Evolutionary conservation across 2,888 invertebrate genomes (phyloP).

Genomic region (Acanthosepion lycidas): DNA sequence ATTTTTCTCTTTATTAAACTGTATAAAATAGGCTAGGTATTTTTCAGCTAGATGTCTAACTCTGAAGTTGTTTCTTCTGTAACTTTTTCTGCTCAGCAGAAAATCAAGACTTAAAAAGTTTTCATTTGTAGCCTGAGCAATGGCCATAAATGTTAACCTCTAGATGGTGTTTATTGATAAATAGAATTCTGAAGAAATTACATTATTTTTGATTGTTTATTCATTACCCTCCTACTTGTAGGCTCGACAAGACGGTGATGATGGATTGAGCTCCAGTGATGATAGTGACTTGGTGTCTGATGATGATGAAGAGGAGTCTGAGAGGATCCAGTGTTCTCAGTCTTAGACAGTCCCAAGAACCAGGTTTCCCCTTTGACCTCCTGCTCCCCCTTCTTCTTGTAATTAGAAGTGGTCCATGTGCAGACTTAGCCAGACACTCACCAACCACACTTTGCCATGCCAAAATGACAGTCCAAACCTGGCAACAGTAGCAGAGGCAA

Average conservation of each 20-base stretch:
- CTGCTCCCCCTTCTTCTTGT: background rate
- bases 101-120: no score
- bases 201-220: background rate
- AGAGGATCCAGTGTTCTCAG: constrained; percentile 68
- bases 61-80: no score
- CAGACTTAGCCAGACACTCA: constrained; percentile 23
- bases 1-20: no score
- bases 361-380: background rate
- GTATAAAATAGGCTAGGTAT: no score
- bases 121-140: no score
- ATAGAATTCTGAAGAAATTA: background rate
- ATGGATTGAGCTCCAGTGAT: constrained; percentile 58
- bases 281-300: constrained; percentile 63
- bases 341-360: constrained; percentile 56
- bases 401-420: constrained; percentile 39
- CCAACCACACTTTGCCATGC: background rate
- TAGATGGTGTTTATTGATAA: background rate
- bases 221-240: constrained; percentile 48
- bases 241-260: constrained; percentile 61
- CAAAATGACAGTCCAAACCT: background rate
- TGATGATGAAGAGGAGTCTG: constrained; percentile 61
- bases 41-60: no score
- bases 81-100: no score
- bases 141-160: no score
- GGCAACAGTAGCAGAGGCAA: constrained; percentile 33